Percentiles rank a stretch among this genome's conserved stretches.
These are phyloP conservation scores for Haliclona indistincta DNA, from an alignment of 37 sponge, comb jelly and placozoan genomes.

Conservation along the genomic window DNA sequence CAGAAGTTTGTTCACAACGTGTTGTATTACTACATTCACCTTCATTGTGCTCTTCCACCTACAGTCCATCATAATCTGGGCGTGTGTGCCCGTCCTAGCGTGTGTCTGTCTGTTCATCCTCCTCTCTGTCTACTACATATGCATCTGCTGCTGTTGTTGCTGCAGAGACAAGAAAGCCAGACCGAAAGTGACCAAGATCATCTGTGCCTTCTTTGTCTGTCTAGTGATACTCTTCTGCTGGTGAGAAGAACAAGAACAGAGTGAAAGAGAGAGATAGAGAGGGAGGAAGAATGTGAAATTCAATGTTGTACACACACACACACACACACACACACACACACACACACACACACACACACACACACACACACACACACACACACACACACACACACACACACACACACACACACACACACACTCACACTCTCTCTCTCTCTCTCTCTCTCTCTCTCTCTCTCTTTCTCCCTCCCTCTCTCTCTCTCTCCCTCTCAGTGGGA, in stretches of 20 bases:
- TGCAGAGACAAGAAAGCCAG: conserved; percentile 15
- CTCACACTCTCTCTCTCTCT: no score
- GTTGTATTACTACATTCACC: no score
- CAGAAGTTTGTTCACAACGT: neutral
- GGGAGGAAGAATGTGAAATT: no score
- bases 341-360: no score
- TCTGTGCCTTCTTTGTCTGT: conserved; percentile 14
- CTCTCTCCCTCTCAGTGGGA: conserved; percentile 2
- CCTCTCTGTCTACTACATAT: conserved; percentile 58
- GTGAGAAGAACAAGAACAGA: no score
- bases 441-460: neutral
- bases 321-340: no score
- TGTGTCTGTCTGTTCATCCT: conserved; percentile 55
- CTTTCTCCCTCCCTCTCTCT: neutral
- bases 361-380: no score
- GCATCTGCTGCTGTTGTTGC: conserved; percentile 63
- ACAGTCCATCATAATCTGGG: conserved; percentile 71
- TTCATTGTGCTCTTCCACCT: neutral
- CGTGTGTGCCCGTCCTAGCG: conserved; percentile 61
- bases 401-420: no score
- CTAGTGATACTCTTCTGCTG: conserved; percentile 27
- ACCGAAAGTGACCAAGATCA: conserved; percentile 8
- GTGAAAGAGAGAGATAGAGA: no score
- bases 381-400: conserved; percentile 7
- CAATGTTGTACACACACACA: no score